Percentiles rank a stretch among this genome's conserved stretches.
phyloP scores from a whole-genome alignment of 2,113 vertebrate genomes.

The Myiozetetes cayanensis region DNA sequence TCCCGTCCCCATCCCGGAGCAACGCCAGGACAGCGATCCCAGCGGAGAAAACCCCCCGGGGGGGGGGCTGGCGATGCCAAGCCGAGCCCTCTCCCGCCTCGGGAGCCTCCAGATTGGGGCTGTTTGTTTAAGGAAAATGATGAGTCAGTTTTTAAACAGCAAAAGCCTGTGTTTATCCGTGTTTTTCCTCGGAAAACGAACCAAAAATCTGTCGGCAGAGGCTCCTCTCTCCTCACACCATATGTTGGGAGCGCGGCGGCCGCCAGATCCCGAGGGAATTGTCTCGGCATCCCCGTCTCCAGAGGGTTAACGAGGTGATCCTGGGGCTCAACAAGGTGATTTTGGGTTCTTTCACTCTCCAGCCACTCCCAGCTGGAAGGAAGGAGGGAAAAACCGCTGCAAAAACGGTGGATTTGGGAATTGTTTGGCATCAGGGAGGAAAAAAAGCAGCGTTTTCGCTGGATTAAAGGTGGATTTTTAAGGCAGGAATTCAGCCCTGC shows the following conservation, averaged over 20 bases:
- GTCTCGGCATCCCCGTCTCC: neutral
- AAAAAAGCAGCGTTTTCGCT: accelerated
- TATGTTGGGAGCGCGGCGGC: neutral
- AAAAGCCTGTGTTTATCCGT: conserved; percentile 33
- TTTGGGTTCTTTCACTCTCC: neutral
- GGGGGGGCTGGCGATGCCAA: neutral
- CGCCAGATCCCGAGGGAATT: neutral
- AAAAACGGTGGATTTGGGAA: accelerated
- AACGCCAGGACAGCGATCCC: accelerated
- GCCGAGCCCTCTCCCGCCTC: neutral
- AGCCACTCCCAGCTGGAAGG: neutral
- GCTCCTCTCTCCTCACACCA: neutral
- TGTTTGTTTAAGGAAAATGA: conserved; percentile 20
- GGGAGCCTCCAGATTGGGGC: neutral
- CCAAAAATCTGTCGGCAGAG: conserved; percentile 18
- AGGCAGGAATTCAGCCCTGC: accelerated
- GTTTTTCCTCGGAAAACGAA: neutral
- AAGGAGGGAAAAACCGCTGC: neutral
- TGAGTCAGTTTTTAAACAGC: conserved; percentile 11
- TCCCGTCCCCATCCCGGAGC: neutral
- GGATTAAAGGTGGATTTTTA: accelerated
- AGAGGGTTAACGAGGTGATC: neutral
- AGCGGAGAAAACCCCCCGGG: neutral
- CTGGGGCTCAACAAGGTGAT: neutral
- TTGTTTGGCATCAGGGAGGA: accelerated